Conservation (phyloP, 2,113 vertebrate species). For the Rhegmatorhina hoffmannsi region DNA sequence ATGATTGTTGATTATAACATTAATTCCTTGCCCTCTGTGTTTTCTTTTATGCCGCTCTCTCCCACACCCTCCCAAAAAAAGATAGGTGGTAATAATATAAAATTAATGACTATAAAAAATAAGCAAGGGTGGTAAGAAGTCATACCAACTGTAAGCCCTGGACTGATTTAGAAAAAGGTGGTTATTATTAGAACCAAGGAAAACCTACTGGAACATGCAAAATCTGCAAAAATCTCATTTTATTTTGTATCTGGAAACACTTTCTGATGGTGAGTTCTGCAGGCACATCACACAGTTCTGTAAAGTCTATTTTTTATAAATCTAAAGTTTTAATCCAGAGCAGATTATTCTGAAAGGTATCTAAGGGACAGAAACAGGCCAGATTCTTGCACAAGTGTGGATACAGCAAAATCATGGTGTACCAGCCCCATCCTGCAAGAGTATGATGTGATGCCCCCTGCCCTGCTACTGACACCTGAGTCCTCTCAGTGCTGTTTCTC, state of each 20-base stretch:
- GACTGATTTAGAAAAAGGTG: background rate
- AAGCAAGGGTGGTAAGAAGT: background rate
- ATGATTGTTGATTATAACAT: background rate
- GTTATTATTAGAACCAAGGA: background rate
- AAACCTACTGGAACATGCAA: background rate
- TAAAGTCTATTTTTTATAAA: background rate
- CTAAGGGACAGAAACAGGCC: background rate
- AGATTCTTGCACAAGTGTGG: background rate
- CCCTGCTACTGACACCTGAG: background rate
- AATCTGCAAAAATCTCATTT: background rate
- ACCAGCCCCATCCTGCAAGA: background rate
- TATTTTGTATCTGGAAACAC: background rate
- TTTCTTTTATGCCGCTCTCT: background rate
- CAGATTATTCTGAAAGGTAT: background rate
- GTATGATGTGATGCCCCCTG: background rate
- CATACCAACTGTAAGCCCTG: background rate
- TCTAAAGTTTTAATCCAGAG: background rate
- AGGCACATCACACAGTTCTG: background rate
- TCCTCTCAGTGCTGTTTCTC: background rate
- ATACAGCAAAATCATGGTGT: background rate
- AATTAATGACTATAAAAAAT: background rate
- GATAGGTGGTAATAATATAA: background rate
- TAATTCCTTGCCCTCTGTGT: background rate
- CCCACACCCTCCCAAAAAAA: background rate
- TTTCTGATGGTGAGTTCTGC: background rate